Conservation (phyloP, 1,140 invertebrate species). For the Vanessa tameamea region DNA sequence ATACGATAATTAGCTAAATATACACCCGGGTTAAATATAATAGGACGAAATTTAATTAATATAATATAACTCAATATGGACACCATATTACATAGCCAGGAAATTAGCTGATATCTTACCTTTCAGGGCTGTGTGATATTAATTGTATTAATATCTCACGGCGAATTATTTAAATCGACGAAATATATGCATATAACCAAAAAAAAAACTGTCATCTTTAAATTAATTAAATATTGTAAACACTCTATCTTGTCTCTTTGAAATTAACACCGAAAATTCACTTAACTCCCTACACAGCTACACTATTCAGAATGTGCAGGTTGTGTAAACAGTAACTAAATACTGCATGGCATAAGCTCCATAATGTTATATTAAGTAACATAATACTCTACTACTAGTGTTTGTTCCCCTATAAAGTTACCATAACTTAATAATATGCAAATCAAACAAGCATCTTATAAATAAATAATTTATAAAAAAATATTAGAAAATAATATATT, state of each 20-base stretch:
- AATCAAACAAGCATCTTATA: constrained; percentile 11
- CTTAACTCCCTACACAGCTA: constrained; percentile 33
- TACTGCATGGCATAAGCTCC: constrained; percentile 44
- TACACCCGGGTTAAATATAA: no score
- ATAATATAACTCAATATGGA: no score
- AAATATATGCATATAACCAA: no score
- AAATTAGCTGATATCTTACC: no score
- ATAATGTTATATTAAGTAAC: constrained; percentile 50
- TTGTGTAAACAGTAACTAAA: constrained; percentile 66
- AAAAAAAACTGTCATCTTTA: no score
- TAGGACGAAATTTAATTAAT: no score
- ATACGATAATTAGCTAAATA: no score
- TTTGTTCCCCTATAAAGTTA: constrained; percentile 11
- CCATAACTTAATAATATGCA: constrained; percentile 24
- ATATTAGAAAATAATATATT: neutral
- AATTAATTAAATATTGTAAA: no score
- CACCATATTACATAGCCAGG: no score
- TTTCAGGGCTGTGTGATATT: no score
- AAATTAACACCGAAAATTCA: constrained; percentile 21
- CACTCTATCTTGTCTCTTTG: neutral
- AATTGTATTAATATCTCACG: no score
- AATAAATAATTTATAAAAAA: neutral
- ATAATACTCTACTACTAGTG: constrained; percentile 42
- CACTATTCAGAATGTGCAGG: constrained; percentile 54
- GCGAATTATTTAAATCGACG: no score